phyloP scores from a whole-genome alignment of 2,797 vertebrate genomes.

The Numenius phaeopus region DNA sequence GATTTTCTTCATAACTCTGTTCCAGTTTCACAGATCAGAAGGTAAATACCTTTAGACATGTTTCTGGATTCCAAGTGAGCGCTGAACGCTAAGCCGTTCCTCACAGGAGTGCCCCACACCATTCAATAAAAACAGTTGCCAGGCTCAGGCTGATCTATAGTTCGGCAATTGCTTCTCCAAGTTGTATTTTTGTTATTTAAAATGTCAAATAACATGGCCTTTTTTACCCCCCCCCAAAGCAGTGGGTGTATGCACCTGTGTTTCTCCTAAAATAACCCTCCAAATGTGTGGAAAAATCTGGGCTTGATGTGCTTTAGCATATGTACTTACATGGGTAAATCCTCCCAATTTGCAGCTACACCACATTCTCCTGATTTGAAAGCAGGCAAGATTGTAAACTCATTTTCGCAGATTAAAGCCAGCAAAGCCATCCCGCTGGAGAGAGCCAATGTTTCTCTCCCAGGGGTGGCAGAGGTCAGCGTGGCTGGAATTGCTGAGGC shows the following conservation, averaged over 20 bases:
- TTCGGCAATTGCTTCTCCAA: background rate
- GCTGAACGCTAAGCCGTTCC: background rate
- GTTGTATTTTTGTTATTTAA: conserved; percentile 20
- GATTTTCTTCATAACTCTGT: background rate
- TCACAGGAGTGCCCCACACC: rapidly evolving
- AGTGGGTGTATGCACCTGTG: conserved; percentile 29
- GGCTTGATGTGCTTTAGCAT: background rate
- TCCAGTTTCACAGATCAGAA: background rate
- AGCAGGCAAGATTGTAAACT: background rate
- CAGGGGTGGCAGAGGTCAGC: background rate
- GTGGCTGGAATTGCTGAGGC: background rate
- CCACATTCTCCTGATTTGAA: background rate
- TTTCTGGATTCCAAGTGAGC: background rate
- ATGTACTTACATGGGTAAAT: background rate
- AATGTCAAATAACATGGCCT: conserved; percentile 24
- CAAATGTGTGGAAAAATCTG: background rate
- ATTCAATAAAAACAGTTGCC: background rate
- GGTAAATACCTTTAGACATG: rapidly evolving
- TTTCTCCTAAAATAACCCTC: conserved; percentile 31
- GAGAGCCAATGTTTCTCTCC: background rate
- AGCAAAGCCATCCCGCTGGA: background rate
- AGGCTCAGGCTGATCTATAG: background rate
- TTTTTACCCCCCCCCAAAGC: rapidly evolving
- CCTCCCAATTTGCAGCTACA: background rate
- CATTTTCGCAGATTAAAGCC: background rate